Evolutionary conservation across 30 jellyfish, hydroid and myxozoan genomes (phyloP).

Genomic region (Clytia hemisphaerica): DNA sequence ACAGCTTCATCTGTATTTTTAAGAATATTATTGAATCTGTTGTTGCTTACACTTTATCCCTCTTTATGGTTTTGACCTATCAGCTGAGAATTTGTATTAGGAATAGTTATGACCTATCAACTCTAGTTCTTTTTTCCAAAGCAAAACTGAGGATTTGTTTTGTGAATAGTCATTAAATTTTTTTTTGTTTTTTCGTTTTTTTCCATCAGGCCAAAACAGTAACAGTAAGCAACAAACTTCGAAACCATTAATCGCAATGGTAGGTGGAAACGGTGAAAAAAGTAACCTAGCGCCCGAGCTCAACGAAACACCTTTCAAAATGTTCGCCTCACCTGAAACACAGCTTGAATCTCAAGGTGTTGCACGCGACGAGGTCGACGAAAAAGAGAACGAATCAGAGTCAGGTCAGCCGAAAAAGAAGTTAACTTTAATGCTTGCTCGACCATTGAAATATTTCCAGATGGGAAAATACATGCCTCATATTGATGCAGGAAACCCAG

Average conservation of each 20-base stretch:
- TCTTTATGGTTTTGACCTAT: too few species aligned
- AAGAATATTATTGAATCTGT: too few species aligned
- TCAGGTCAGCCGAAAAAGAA: constrained; percentile 4
- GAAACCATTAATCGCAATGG: constrained; percentile 21
- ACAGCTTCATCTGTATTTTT: background rate
- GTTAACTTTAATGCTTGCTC: constrained; percentile 54
- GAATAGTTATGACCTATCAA: too few species aligned
- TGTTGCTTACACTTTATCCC: too few species aligned
- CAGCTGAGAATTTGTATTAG: too few species aligned
- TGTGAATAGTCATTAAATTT: too few species aligned
- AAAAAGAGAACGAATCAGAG: constrained; percentile 4
- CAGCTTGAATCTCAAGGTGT: background rate
- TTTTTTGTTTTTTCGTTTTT: too few species aligned
- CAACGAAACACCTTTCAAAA: constrained; percentile 18
- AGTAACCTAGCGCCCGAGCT: background rate
- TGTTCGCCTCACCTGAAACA: constrained; percentile 36
- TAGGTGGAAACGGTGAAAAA: constrained; percentile 32
- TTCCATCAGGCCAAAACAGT: too few species aligned
- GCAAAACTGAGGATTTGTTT: too few species aligned
- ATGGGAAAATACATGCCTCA: constrained; percentile 56
- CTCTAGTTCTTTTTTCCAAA: too few species aligned
- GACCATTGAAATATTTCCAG: constrained; percentile 73
- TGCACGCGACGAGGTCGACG: background rate
- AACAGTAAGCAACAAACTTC: too few species aligned
- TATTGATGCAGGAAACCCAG: constrained; percentile 85